Evolutionary conservation across 1,140 invertebrate species (phyloP), one percentile per base, ranked within the genome.

Genomic region (Bombus cullumanus): DNA sequence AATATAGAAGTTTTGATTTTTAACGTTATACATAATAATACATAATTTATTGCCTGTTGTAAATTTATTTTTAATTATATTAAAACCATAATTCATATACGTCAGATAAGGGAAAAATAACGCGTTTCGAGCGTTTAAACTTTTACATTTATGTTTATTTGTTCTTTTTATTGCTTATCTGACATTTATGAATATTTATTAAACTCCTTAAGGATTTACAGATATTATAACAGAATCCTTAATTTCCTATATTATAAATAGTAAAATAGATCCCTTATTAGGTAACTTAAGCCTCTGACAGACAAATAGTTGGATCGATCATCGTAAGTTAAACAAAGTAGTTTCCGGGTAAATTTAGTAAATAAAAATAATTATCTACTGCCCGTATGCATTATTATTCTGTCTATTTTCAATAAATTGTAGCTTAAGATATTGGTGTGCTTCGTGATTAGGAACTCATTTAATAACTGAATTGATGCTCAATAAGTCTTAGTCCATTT

Each of bases 281-380:
- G n/a, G 22, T 41, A 77, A 53, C n/a, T 47, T 9, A 31, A 74
- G 72, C 41, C n/a, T 47, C 41, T 31, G n/a, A 31, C 13, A 43
- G 3, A 31, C 31, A 31, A 47, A 47, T 31, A 74, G 31, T 22
- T 31, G 1, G 39, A 74, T 41, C 25, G 59, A 28, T 31, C 53
- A n/a, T 74, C 3, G 59, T 8, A n/a, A 66, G 0, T 37, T 43
- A 22, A 62, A 59, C 5, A 53, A 15, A 83, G 31, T 25, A 28
- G 18, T 34, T 73, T 31, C 10, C n/a, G 6, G 22, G 25, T 39
- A 64, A 39, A 53, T 47, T 39, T 66, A 2, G 39, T 59, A 77
- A 83, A 71, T 25, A 78, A 43, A 69, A 69, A 15, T 77, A 43
- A 71, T 64, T 31, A 28, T 79, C 47, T 28, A 53, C 37, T 68